Evolutionary conservation across 2,888 invertebrate species (phyloP).

Genomic region (Melanotus villosus): DNA sequence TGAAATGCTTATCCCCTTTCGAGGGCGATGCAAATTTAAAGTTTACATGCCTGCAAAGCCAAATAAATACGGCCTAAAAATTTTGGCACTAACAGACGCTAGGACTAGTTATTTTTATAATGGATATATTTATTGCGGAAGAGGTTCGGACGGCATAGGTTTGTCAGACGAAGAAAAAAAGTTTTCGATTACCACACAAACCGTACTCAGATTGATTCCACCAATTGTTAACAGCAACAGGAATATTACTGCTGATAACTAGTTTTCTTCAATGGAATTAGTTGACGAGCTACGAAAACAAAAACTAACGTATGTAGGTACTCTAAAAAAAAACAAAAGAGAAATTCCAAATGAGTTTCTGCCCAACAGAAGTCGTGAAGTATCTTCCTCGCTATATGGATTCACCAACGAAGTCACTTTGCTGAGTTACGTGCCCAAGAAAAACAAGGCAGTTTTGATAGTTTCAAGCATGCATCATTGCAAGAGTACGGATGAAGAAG

Average conservation of each 20-base stretch:
- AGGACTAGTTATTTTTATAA: conserved; percentile 48
- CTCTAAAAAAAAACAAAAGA: conserved; percentile 34
- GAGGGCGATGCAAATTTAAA: conserved; percentile 34
- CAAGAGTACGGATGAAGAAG: not conserved
- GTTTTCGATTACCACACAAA: not conserved
- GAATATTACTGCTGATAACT: conserved; percentile 11
- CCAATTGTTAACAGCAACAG: not conserved
- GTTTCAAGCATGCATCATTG: not conserved
- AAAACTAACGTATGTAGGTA: conserved; percentile 6
- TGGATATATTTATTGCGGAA: conserved; percentile 52
- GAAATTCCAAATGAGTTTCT: too few relatives aligned
- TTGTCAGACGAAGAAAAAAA: conserved; percentile 17
- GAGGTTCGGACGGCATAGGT: conserved; percentile 44
- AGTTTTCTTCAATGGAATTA: conserved; percentile 8
- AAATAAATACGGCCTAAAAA: conserved; percentile 55
- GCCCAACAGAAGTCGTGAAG: too few relatives aligned
- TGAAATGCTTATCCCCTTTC: conserved; percentile 42
- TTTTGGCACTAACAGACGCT: conserved; percentile 53
- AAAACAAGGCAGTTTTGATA: not conserved
- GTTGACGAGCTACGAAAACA: not conserved
- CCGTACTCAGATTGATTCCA: not conserved
- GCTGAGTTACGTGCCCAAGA: not conserved
- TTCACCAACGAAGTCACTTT: not conserved
- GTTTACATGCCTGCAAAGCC: conserved; percentile 55
- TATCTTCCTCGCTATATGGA: too few relatives aligned